Evolutionary conservation across 1,140 invertebrate genomes (phyloP).

Genomic region (Danaus plexippus): DNA sequence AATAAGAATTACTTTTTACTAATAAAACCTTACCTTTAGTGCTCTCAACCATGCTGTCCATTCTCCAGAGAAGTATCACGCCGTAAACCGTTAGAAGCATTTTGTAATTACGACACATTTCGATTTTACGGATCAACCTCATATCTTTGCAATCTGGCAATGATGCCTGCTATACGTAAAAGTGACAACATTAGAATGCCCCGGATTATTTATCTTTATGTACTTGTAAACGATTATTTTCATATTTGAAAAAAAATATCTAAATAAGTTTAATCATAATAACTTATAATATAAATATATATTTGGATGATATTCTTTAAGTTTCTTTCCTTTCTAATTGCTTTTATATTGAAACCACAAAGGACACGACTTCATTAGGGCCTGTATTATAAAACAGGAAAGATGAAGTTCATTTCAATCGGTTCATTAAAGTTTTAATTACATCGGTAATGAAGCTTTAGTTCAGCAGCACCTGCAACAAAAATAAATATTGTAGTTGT

Average conservation of each 20-base stretch:
- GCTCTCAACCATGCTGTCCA: slow-evolving; percentile 55
- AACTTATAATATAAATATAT: too few relatives aligned
- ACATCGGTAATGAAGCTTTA: slow-evolving; percentile 7
- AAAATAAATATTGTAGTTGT: slow-evolving; percentile 4
- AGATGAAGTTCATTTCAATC: too few relatives aligned
- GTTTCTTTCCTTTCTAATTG: too few relatives aligned
- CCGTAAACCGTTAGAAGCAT: slow-evolving; percentile 53
- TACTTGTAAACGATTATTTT: too few relatives aligned
- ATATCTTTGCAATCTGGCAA: slow-evolving; percentile 38
- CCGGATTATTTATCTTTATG: slow-evolving; percentile 4
- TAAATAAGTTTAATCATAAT: too few relatives aligned
- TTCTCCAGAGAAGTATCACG: slow-evolving; percentile 51
- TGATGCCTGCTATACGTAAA: slow-evolving; percentile 29
- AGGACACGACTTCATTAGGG: too few relatives aligned
- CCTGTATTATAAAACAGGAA: too few relatives aligned
- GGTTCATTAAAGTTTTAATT: slow-evolving; percentile 7
- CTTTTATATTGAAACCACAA: too few relatives aligned
- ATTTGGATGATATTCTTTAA: too few relatives aligned
- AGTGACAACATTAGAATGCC: slow-evolving; percentile 45
- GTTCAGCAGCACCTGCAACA: slow-evolving; percentile 14
- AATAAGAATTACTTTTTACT: too few relatives aligned
- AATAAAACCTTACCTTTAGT: slow-evolving; percentile 47
- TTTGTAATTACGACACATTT: slow-evolving; percentile 37
- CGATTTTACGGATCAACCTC: slow-evolving; percentile 44
- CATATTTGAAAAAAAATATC: too few relatives aligned